Evolutionary conservation across 2,113 vertebrate genomes (phyloP).

Genomic region (Ptilonorhynchus violaceus): DNA sequence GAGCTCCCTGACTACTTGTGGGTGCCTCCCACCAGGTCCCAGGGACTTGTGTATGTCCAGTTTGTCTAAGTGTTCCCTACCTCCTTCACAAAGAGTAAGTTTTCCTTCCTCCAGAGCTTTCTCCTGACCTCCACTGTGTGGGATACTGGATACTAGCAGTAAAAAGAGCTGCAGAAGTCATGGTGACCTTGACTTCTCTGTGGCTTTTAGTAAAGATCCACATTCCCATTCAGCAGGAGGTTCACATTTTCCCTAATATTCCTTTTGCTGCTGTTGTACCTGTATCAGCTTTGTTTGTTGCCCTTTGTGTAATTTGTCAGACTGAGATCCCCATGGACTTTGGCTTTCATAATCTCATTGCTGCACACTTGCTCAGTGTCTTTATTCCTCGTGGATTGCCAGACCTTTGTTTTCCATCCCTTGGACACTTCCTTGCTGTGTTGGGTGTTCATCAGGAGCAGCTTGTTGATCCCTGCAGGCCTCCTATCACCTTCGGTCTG

Average conservation of each 20-base stretch:
- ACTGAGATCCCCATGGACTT: neutral
- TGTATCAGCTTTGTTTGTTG: neutral
- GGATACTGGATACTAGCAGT: neutral
- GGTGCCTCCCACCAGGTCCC: neutral
- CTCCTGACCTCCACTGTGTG: neutral
- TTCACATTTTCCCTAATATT: neutral
- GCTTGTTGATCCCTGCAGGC: neutral
- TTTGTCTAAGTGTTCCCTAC: neutral
- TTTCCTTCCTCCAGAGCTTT: neutral
- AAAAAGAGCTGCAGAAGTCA: neutral
- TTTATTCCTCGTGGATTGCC: neutral
- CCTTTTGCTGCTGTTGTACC: neutral
- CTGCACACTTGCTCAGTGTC: neutral
- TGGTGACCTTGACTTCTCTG: neutral
- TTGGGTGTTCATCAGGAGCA: neutral
- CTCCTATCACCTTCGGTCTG: neutral
- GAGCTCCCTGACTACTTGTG: neutral
- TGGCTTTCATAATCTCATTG: neutral
- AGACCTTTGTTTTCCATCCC: neutral
- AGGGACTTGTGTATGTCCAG: neutral
- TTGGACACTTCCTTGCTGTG: neutral
- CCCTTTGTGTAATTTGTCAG: neutral
- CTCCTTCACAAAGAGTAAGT: neutral
- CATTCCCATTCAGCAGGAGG: neutral
- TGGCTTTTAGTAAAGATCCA: neutral